Base-by-base conservation (phyloP, 2,888 invertebrate species). In the Celastrina argiolus region DNA sequence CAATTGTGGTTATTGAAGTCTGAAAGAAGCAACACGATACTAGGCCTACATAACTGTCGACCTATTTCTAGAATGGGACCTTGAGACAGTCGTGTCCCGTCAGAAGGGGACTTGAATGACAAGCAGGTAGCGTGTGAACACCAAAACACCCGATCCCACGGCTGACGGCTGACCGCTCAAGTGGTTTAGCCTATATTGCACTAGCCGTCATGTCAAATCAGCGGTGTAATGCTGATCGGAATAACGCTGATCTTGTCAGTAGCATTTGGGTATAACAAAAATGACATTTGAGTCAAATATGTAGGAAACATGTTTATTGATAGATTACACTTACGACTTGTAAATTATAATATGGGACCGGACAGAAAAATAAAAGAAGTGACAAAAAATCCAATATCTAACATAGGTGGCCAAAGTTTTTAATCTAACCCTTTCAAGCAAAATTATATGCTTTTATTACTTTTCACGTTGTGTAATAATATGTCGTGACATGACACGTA, bases 91-190 rank as follows among this genome's bases (percentile, higher is more conserved):
- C 51, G 51, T 31, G 31, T 51, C 22, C 51, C 22, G 51, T 22
- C 51, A 51, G 22, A 22, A 51, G 78, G 70, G 71, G 73, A 59
- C 66, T 18, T 81, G 88, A 82, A 88, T 88, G 82, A 76, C 71
- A 83, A 88, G 76, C 71, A 77, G 77, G 78, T 78, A 74, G 75
- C 78, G 78, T 81, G 80, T 83, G 82, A 79, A 72, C 77, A 78
- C 76, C 73, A 79, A 82, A 79, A 81, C 81, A 79, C 61, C 31
- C 41, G 61, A 64, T 58, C 31, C 34, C 63, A 63, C 63, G 14
- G n/a, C n/a, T n/a, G n/a, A n/a, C 34, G 7, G 12, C 51, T 51
- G 51, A 26, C 51, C 51, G 16, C 36, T 64, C 14, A 28, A n/a
- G 31, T 56, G 34, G 63, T 56, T 14, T 56, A 34, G 63, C 45